Conservation (phyloP, 2,888 invertebrate genomes). For the Griposia aprilina region DNA sequence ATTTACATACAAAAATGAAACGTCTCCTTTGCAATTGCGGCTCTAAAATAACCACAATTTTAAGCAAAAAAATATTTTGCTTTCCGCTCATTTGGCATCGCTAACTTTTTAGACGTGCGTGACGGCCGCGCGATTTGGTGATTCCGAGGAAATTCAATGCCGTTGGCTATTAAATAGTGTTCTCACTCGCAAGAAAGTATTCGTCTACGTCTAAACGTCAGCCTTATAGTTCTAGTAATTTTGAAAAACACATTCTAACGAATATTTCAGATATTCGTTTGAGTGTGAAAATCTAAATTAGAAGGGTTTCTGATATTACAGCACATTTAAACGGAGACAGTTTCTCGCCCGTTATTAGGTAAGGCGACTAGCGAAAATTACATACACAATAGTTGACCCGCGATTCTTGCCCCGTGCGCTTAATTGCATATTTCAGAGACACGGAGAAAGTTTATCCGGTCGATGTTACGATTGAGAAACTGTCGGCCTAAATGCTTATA, state of each 20-base stretch:
- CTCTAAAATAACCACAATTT: no score
- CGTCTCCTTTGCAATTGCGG: no score
- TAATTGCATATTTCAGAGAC: background rate
- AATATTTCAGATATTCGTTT: background rate
- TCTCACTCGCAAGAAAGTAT: no score
- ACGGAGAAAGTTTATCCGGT: background rate
- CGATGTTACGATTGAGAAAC: background rate
- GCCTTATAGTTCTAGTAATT: background rate
- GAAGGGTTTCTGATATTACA: background rate
- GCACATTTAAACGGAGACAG: background rate
- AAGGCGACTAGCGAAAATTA: background rate
- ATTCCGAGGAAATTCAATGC: background rate
- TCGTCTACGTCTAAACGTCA: no score
- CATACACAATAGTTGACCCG: background rate
- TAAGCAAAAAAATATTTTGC: no score
- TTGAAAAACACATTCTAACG: background rate
- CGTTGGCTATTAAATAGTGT: background rate
- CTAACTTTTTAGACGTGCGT: no score
- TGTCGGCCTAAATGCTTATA: background rate
- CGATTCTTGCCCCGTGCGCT: background rate
- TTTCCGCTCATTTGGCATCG: no score
- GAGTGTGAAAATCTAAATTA: background rate
- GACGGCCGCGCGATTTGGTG: no score
- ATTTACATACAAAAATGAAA: no score
- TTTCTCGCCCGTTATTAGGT: background rate